Evolutionary conservation across 1,140 invertebrate species (phyloP).

Genomic region (Aphaenogaster floridana): DNA sequence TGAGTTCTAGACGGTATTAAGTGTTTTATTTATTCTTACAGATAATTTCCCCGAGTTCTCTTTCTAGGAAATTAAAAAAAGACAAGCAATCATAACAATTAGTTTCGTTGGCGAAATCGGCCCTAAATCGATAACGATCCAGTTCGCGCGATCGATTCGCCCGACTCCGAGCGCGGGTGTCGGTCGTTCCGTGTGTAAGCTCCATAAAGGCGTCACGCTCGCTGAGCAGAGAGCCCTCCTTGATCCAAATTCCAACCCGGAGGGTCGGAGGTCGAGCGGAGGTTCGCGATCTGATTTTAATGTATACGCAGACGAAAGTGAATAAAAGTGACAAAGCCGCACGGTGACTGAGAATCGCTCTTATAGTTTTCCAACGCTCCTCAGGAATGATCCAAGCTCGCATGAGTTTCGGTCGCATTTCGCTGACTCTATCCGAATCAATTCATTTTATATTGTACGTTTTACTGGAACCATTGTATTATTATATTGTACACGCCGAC

Average conservation of each 20-base stretch:
- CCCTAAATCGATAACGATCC: constrained; percentile 6
- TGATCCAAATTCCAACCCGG: constrained; percentile 84
- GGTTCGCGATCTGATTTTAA: constrained; percentile 79
- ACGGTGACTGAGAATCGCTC: constrained; percentile 63
- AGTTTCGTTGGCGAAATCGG: not conserved
- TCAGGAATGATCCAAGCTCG: not conserved
- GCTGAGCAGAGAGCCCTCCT: constrained; percentile 80
- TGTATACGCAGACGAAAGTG: constrained; percentile 49
- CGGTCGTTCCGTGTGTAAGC: constrained; percentile 80
- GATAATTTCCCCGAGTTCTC: not conserved
- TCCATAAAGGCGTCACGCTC: constrained; percentile 82
- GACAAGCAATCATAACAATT: not conserved
- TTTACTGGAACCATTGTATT: not conserved
- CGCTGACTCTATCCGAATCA: not conserved
- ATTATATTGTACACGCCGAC: not conserved
- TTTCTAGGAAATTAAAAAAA: not conserved
- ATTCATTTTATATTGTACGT: not conserved
- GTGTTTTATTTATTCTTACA: not conserved
- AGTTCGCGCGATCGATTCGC: constrained; percentile 34
- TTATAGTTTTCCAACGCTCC: constrained; percentile 54
- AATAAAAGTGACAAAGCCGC: constrained; percentile 58
- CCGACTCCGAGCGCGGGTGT: constrained; percentile 56
- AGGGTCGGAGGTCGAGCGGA: constrained; percentile 80
- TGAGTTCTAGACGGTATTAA: not conserved
- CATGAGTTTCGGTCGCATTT: not conserved